phyloP scores from a whole-genome alignment of 1,140 invertebrate genomes.

The Hyles euphorbiae region DNA sequence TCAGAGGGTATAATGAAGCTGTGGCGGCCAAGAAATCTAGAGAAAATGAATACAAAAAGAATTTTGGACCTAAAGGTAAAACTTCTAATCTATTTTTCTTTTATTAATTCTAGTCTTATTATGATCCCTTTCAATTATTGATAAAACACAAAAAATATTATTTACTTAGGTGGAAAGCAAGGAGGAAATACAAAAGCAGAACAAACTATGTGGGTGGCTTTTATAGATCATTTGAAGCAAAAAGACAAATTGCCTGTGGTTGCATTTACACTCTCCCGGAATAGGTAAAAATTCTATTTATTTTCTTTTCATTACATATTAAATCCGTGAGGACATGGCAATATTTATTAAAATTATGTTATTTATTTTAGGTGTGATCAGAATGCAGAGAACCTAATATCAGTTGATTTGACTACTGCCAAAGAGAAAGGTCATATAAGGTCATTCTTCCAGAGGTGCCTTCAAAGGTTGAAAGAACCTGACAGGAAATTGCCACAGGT shows the following conservation, averaged over 20 bases:
- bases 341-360: neutral
- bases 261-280: constrained; percentile 95
- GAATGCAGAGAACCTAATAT: constrained; percentile 83
- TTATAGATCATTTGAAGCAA: constrained; percentile 87
- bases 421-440: constrained; percentile 90
- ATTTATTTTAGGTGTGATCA: constrained; percentile 78
- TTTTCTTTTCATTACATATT: neutral
- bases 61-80: constrained; percentile 76
- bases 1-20: constrained; percentile 83
- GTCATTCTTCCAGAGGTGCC: constrained; percentile 88
- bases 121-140: neutral
- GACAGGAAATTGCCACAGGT: constrained; percentile 95
- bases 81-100: too few relatives aligned
- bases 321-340: neutral
- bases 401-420: constrained; percentile 88
- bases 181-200: constrained; percentile 77
- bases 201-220: constrained; percentile 89
- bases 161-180: constrained; percentile 45
- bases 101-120: too few relatives aligned
- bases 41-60: constrained; percentile 76
- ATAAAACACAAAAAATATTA: neutral
- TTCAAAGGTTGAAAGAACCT: constrained; percentile 88
- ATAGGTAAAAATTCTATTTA: constrained; percentile 77
- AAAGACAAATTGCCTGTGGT: constrained; percentile 94
- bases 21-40: constrained; percentile 82